Base-by-base conservation (phyloP, 2,797 vertebrate species). In the Champsocephalus esox region DNA sequence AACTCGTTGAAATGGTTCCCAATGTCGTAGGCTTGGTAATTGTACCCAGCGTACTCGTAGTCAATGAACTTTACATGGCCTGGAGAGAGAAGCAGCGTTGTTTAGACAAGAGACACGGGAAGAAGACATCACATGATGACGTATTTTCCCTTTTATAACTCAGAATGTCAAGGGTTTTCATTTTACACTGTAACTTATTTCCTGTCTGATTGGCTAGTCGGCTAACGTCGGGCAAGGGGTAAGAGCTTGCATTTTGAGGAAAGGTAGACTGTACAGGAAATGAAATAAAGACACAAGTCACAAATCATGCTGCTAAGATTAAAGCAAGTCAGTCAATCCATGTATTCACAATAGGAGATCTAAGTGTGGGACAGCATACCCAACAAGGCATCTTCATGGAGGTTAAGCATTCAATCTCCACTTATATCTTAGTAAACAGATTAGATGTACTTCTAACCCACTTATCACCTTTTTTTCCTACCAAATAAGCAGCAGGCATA, bases 1-100 rank as follows among this genome's bases (percentile, higher is more conserved):
- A 99, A 99, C 92, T 99, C 98, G 89, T 99, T 99, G 96, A 99
- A 99, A 95, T 99, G 98, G 88, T 99, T 99, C 86, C 98, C 98
- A 91, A 99, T 99, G 89, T 99, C 98, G 92, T 95, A 99, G 88
- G 98, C 98, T 95, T 99, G 95, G 91, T 99, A 99, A 96, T 97
- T 99, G 96, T 99, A 99, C 80, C 98, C 98, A 89, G 97, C 96
- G 28, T 99, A 99, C 86, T 99, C 98, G 91, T 99, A 99, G 95
- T 99, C 98, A 94, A 99, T 99, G 95, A 99, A 99, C 95, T 97
- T 97, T 87, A 99, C 96, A 71, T 95, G 96, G 86, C 96, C 98
- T 99, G 88, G 62, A 90, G 92, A 93, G 92, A 95, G 91, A 92
- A 90, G 84, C 86, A 83, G 80, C 3, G 5, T 91, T 63, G 82